Conservation (phyloP, 2,113 vertebrate species). For the Phocoena phocoena region DNA sequence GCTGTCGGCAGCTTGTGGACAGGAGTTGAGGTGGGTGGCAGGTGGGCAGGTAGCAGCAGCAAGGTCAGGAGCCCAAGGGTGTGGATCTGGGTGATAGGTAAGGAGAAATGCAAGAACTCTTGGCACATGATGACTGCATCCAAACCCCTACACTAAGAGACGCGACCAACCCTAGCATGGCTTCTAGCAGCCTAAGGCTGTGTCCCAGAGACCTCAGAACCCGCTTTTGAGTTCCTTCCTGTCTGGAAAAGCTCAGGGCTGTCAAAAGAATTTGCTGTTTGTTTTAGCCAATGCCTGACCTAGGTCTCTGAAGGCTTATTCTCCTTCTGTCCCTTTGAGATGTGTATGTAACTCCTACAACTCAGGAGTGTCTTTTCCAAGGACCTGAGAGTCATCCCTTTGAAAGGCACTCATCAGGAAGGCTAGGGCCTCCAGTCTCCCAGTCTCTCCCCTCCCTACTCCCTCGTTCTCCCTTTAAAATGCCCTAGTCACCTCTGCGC, state of each 20-base stretch:
- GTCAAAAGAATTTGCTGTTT: background rate
- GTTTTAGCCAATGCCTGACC: background rate
- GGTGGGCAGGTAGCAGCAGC: background rate
- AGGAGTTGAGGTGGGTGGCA: background rate
- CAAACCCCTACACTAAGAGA: background rate
- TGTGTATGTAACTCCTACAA: background rate
- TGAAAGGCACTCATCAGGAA: background rate
- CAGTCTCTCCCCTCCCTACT: background rate
- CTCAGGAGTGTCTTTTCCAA: background rate
- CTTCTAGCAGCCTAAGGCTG: background rate
- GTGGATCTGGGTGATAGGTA: background rate
- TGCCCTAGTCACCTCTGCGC: background rate
- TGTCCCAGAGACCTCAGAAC: background rate
- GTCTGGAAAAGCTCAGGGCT: background rate
- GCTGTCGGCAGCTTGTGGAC: background rate
- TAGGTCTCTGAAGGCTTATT: background rate
- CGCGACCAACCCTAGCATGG: background rate
- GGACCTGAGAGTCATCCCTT: background rate
- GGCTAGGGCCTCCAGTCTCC: background rate
- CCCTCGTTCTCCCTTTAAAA: background rate
- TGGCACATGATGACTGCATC: rapidly evolving
- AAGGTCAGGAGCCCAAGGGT: background rate
- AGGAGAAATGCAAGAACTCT: background rate
- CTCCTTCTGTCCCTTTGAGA: background rate
- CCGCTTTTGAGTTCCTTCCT: background rate